phyloP scores from a whole-genome alignment of 2,888 invertebrate genomes.

The Cephus pygmeus region DNA sequence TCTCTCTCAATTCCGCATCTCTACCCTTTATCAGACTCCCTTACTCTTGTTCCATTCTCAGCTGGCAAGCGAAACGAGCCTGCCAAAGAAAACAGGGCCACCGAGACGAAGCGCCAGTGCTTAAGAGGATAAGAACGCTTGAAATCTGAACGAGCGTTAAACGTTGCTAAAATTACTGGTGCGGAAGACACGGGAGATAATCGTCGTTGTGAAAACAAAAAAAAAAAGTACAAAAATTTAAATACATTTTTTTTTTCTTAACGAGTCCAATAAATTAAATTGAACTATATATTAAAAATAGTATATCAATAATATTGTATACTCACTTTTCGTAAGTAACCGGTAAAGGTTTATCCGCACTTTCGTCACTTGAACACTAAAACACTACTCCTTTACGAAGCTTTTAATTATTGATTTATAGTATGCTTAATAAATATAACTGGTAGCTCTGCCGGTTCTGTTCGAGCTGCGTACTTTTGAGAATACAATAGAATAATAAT shows the following conservation, averaged over 20 bases:
- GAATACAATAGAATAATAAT: neutral
- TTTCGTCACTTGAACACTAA: slow-evolving; percentile 43
- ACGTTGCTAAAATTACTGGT: neutral
- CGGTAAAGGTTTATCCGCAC: slow-evolving; percentile 41
- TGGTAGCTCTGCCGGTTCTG: neutral
- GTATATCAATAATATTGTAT: neutral
- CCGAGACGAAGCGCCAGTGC: neutral
- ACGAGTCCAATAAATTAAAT: neutral
- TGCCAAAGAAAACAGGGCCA: slow-evolving; percentile 14
- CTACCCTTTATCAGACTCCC: neutral
- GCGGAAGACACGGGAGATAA: neutral
- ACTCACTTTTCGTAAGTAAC: slow-evolving; percentile 52
- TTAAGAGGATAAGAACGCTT: neutral
- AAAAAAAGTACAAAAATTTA: neutral
- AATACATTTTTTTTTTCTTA: neutral
- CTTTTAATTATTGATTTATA: slow-evolving; percentile 7
- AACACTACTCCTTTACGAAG: neutral
- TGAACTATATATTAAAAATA: neutral
- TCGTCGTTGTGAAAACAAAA: neutral
- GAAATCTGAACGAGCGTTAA: slow-evolving; percentile 1
- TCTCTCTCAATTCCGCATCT: neutral
- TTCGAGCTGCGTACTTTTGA: neutral
- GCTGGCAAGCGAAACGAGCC: slow-evolving; percentile 18
- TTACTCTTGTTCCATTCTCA: neutral
- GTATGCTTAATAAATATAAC: neutral